Conservation (phyloP, 2,888 invertebrate species). For the Zygogramma bicolorata region DNA sequence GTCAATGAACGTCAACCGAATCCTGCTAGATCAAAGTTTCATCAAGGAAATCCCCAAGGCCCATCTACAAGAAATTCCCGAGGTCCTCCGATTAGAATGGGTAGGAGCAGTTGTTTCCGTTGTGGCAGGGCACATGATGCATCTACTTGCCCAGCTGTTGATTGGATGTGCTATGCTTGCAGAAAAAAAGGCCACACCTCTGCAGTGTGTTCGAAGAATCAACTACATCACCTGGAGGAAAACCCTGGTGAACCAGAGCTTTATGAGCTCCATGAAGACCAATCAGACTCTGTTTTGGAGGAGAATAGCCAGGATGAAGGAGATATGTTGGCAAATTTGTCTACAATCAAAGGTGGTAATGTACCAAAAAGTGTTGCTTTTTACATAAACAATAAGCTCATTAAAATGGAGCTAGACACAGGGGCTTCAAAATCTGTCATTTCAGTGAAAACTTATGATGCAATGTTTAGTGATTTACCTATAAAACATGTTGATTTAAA, state of each 20-base stretch:
- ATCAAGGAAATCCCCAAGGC: too few relatives aligned
- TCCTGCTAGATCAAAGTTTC: too few relatives aligned
- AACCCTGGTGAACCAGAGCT: not conserved
- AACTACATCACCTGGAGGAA: not conserved
- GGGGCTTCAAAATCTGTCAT: not conserved
- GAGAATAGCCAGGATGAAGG: too few relatives aligned
- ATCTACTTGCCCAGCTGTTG: too few relatives aligned
- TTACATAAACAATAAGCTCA: not conserved
- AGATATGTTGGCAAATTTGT: too few relatives aligned
- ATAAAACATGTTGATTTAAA: not conserved
- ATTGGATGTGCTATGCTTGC: not conserved
- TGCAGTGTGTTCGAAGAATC: not conserved
- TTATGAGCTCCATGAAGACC: not conserved
- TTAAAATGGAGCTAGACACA: not conserved
- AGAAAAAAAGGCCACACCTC: not conserved
- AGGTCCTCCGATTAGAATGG: too few relatives aligned
- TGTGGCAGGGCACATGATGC: not conserved
- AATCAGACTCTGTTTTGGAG: too few relatives aligned
- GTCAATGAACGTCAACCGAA: too few relatives aligned
- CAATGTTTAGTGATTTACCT: not conserved
- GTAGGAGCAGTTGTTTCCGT: not conserved
- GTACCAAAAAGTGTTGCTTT: too few relatives aligned
- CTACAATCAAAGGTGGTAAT: too few relatives aligned
- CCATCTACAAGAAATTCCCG: too few relatives aligned
- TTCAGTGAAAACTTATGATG: not conserved